phyloP scores from a whole-genome alignment of 2,888 invertebrate species.

The Stramonita haemastoma region DNA sequence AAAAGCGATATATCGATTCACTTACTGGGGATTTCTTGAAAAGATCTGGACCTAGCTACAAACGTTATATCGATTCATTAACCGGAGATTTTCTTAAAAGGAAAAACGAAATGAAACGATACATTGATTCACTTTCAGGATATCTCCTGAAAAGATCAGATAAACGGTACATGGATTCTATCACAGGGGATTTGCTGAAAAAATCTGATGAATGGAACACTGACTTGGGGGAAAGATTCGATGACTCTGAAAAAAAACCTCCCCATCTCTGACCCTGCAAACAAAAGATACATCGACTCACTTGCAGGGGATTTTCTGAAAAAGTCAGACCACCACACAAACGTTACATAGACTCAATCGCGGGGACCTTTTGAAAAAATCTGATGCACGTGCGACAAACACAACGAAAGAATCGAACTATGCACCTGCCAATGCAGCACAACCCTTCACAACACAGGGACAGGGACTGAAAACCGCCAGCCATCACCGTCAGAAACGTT shows the following conservation, averaged over 20 bases:
- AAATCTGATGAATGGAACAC: background rate
- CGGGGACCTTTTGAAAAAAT: conserved; percentile 3
- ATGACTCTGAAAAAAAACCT: background rate
- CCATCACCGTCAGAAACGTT: background rate
- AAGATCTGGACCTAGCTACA: background rate
- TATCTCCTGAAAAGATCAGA: background rate
- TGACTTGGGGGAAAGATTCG: background rate
- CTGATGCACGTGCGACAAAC: background rate
- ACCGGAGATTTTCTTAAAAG: background rate
- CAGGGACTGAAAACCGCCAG: background rate
- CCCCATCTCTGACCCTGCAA: too few species aligned
- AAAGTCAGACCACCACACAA: background rate
- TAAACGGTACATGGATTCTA: background rate
- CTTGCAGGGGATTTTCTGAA: background rate
- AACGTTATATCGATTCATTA: background rate
- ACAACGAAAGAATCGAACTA: background rate
- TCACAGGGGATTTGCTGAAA: background rate
- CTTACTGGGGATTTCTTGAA: background rate
- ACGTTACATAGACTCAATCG: conserved; percentile 11
- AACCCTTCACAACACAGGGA: background rate
- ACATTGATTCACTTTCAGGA: background rate
- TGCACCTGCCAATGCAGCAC: background rate
- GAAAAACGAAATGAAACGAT: background rate
- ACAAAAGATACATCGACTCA: conserved; percentile 11
- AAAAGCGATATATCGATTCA: background rate